Base-by-base conservation (phyloP, 1,140 invertebrate species). In the Atopsyche davidsoni region DNA sequence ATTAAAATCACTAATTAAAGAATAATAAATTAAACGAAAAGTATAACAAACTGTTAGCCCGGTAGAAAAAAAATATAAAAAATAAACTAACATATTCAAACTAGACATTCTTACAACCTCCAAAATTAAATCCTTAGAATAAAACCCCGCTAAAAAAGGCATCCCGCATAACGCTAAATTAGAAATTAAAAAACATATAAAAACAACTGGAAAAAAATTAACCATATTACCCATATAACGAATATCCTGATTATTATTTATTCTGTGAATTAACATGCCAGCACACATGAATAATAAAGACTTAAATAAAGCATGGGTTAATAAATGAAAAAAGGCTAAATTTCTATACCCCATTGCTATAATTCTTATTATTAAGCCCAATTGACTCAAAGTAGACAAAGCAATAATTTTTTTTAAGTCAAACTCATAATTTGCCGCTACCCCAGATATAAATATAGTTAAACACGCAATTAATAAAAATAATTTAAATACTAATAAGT, bases 401-500 rank as follows among this genome's bases (percentile, higher is more conserved):
- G 81, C 81, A 82, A 84, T 81, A 78, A 82, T 78, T 72, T 80
- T 82, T 66, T 81, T 81, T 61, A 82, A 75, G 73, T 83, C 77
- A 75, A 69, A 74, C 54, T 82, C 78, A 75, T 75, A 77, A 72
- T 72, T 77, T 54, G 78, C 77, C 0, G 68, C 62, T 58, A 81
- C 53, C 0, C 78, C 75, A 7, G 78, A 66, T 62, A 81, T 77
- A 69, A 82, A 76, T 68, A 81, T 79, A 13, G 78, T 82, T 59
- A 75, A 57, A 2, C 65, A 63, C 41, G 66, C 63, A 63, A 75
- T 60, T 64, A 69, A 72, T 60, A 75, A 69, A 62, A 71, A 62
- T 52, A 64, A 55, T 34, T 64, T 59, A 31, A 60, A 60, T 58
- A 62, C 55, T 57, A 45, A 58, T 25, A 49, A 60, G 57, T 58